Evolutionary conservation across 2,113 vertebrate species (phyloP).

Genomic region (Pterocles burchelli): DNA sequence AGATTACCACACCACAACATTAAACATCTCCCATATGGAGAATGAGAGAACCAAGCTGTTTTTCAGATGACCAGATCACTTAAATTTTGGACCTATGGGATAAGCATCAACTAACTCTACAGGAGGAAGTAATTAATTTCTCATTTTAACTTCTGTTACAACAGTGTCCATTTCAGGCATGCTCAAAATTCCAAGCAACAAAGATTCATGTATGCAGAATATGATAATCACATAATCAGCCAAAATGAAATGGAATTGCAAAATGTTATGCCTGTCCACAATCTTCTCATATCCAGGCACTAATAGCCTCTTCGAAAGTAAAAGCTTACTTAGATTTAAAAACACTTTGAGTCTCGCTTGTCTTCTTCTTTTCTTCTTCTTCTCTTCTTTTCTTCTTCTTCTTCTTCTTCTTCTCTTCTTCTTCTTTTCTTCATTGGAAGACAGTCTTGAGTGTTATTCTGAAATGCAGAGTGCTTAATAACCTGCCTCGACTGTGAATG

Average conservation of each 20-base stretch:
- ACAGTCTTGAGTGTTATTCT: constrained; percentile 41
- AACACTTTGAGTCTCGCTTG: neutral
- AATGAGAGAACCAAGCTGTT: neutral
- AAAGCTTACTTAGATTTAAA: constrained; percentile 41
- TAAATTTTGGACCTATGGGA: neutral
- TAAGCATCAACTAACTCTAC: neutral
- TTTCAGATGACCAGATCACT: neutral
- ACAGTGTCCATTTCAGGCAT: rapidly evolving
- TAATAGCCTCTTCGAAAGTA: neutral
- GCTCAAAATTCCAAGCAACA: neutral
- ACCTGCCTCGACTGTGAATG: constrained; percentile 43
- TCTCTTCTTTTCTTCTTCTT: no score
- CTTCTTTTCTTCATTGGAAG: neutral
- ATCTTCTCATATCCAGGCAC: neutral
- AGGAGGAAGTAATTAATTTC: neutral
- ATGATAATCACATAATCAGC: constrained; percentile 7
- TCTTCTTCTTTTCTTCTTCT: no score
- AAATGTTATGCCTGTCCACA: neutral
- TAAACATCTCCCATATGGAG: neutral
- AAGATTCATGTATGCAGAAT: constrained; percentile 4
- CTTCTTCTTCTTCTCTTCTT: no score
- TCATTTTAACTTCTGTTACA: neutral
- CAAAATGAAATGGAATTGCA: neutral
- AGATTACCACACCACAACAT: neutral
- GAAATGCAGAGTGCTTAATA: constrained; percentile 53